phyloP scores from a whole-genome alignment of 92 coral and sea anemone species.

The Pocillopora grandis region DNA sequence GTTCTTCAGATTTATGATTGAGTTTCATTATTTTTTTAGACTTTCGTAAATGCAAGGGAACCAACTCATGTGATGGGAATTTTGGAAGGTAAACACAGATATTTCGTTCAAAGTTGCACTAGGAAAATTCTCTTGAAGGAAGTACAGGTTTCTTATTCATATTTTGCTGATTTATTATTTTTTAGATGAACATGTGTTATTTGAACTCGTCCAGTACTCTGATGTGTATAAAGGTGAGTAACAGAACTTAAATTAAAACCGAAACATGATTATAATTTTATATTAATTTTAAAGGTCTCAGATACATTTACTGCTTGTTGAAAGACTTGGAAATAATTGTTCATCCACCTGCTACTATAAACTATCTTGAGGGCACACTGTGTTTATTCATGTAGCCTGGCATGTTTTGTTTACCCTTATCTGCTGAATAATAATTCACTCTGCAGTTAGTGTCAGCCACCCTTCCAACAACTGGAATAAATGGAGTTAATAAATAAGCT shows the following conservation, averaged over 20 bases:
- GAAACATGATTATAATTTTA: neutral
- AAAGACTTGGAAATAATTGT: no score
- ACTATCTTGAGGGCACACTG: no score
- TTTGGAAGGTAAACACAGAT: constrained; percentile 75
- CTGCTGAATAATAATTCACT: no score
- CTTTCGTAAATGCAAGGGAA: constrained; percentile 78
- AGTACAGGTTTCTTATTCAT: neutral
- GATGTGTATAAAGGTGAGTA: constrained; percentile 77
- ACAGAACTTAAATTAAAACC: neutral
- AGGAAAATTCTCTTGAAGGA: neutral
- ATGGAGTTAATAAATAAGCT: no score
- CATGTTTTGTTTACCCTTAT: no score
- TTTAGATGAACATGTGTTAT: constrained; percentile 79
- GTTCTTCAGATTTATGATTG: neutral
- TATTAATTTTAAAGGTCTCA: no score
- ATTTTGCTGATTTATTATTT: constrained; percentile 44
- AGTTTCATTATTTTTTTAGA: constrained; percentile 40
- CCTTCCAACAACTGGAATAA: no score
- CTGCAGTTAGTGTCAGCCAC: no score
- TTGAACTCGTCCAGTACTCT: constrained; percentile 92
- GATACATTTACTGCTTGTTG: no score
- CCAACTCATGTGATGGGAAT: constrained; percentile 91
- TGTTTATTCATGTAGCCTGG: no score
- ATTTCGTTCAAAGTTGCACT: neutral
- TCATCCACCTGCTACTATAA: no score